phyloP scores from a whole-genome alignment of 2,797 vertebrate species.

The Mormyrus proboscirostris region DNA sequence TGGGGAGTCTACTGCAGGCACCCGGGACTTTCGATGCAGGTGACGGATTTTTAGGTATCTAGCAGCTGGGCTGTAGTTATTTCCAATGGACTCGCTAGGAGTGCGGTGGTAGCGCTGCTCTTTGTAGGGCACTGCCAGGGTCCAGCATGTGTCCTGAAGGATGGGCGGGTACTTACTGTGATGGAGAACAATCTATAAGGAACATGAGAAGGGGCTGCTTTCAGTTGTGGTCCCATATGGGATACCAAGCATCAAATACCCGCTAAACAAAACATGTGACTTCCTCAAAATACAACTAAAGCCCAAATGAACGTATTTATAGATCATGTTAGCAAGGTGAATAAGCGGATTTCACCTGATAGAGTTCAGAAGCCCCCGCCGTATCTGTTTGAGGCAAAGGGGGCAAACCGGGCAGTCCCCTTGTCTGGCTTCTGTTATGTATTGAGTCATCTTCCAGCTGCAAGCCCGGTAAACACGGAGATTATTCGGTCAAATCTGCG shows the following conservation, averaged over 20 bases:
- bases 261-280: background rate
- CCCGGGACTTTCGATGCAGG: conserved; percentile 44
- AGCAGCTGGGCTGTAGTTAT: conserved; percentile 70
- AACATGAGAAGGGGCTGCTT: background rate
- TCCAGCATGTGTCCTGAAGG: conserved; percentile 68
- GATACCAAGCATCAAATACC: background rate
- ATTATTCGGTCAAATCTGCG: background rate
- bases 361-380: conserved; percentile 53
- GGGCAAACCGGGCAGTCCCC: conserved; percentile 39
- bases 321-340: background rate
- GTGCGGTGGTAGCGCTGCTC: conserved; percentile 59
- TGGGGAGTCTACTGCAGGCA: conserved; percentile 2
- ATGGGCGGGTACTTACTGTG: conserved; percentile 66
- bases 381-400: conserved; percentile 38
- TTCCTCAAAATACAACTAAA: background rate
- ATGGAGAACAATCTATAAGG: conserved; percentile 51
- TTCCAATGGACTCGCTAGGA: conserved; percentile 76
- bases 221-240: background rate
- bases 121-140: conserved; percentile 71
- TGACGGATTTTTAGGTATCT: conserved; percentile 61
- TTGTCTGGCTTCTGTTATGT: conserved; percentile 57
- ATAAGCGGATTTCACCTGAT: conserved; percentile 54
- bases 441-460: conserved; percentile 53
- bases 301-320: background rate
- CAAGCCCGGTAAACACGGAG: background rate